These are phyloP conservation scores for Agrochola lota DNA, from an alignment of 2,888 invertebrate genomes.

Conservation along the genomic window DNA sequence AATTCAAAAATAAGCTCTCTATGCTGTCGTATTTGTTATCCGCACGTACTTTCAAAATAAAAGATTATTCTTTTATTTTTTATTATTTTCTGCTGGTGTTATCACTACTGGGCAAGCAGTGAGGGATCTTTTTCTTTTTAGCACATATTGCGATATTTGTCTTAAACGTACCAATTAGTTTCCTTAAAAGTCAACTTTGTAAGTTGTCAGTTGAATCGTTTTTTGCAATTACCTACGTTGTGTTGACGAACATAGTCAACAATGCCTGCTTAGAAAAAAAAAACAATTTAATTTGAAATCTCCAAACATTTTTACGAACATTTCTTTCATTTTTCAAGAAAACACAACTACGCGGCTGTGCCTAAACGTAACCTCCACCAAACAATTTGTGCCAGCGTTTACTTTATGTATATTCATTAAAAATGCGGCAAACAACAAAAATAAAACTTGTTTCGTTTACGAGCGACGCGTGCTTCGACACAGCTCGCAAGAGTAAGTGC, in stretches of 20 bases:
- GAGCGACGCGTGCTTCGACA: slow-evolving; percentile 40
- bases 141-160: not conserved
- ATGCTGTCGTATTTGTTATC: too few relatives aligned
- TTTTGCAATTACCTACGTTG: not conserved
- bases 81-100: too few relatives aligned
- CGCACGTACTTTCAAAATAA: too few relatives aligned
- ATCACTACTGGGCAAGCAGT: too few relatives aligned
- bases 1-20: too few relatives aligned
- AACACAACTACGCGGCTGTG: not conserved
- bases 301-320: not conserved
- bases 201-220: not conserved
- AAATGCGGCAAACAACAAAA: slow-evolving; percentile 24
- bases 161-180: not conserved
- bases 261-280: not conserved
- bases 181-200: not conserved
- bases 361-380: not conserved
- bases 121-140: too few relatives aligned
- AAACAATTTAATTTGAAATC: too few relatives aligned
- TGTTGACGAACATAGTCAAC: not conserved
- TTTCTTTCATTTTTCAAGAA: not conserved
- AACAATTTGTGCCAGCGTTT: not conserved
- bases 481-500: slow-evolving; percentile 18
- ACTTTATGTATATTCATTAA: slow-evolving; percentile 52
- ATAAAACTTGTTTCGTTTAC: slow-evolving; percentile 36
- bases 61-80: too few relatives aligned